These are phyloP conservation scores for Oncorhynchus masou DNA, from an alignment of 2,113 vertebrate genomes.

Conservation along the genomic window DNA sequence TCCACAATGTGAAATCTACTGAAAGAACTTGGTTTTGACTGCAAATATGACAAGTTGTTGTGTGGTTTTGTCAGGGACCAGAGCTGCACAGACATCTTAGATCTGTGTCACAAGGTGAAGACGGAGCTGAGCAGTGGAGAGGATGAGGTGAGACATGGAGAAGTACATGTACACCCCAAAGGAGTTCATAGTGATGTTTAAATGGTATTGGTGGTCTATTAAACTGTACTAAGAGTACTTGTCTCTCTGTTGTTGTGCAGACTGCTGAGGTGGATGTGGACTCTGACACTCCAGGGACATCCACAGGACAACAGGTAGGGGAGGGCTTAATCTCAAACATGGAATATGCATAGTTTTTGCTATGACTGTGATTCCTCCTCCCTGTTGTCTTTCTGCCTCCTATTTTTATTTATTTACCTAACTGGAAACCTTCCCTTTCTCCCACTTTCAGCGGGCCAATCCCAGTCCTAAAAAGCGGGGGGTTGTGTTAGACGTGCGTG, in stretches of 20 bases:
- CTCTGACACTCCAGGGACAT: constrained; percentile 94
- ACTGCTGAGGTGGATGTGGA: constrained; percentile 84
- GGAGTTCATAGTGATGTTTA: too few relatives aligned
- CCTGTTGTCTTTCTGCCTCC: background rate
- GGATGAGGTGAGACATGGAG: constrained; percentile 72
- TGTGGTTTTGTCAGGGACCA: constrained; percentile 82
- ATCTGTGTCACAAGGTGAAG: constrained; percentile 87
- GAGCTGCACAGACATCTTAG: constrained; percentile 89
- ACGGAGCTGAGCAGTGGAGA: constrained; percentile 86
- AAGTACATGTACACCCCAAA: too few relatives aligned
- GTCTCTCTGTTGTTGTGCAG: constrained; percentile 62
- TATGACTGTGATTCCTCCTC: background rate
- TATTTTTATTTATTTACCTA: background rate
- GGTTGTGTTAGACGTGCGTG: constrained; percentile 70
- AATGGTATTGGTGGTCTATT: constrained; percentile 12
- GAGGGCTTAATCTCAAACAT: too few relatives aligned
- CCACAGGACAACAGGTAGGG: constrained; percentile 84
- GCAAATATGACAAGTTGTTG: background rate
- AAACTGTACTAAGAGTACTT: background rate
- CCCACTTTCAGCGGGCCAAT: constrained; percentile 39
- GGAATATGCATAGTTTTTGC: too few relatives aligned
- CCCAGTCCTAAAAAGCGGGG: constrained; percentile 59
- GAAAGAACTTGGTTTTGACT: background rate
- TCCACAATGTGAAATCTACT: too few relatives aligned
- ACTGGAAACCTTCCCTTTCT: background rate